Conservation (phyloP, 2,888 invertebrate species). For the Ommatoiulus sabulosus region DNA sequence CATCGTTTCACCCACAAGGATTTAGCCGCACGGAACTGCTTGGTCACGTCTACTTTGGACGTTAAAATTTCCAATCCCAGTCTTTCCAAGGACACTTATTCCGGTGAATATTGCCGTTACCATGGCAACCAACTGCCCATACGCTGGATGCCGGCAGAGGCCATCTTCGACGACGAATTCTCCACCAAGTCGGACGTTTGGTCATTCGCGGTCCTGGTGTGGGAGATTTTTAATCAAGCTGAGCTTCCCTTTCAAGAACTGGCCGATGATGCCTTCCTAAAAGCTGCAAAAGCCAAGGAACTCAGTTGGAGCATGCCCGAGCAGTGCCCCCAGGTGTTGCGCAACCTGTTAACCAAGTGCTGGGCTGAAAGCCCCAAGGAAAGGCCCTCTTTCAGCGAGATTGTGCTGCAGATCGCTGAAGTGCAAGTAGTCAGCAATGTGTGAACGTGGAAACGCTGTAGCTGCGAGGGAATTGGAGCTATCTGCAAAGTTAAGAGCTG, state of each 20-base stretch:
- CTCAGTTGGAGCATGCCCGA: conserved; percentile 63
- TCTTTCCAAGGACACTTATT: conserved; percentile 85
- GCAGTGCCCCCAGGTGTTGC: conserved; percentile 65
- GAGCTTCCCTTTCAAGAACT: conserved; percentile 81
- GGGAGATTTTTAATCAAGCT: conserved; percentile 88
- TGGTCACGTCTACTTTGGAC: conserved; percentile 81
- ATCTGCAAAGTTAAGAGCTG: neutral
- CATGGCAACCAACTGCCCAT: conserved; percentile 86
- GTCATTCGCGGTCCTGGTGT: conserved; percentile 87
- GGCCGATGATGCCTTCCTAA: conserved; percentile 79
- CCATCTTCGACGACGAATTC: conserved; percentile 88
- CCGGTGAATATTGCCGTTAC: conserved; percentile 88
- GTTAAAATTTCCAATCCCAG: conserved; percentile 87
- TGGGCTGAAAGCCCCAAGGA: conserved; percentile 66
- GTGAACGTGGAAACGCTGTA: neutral
- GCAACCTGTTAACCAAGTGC: conserved; percentile 65
- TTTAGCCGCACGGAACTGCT: conserved; percentile 90
- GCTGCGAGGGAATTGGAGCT: neutral
- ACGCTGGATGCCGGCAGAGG: conserved; percentile 91
- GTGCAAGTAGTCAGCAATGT: conserved; percentile 63
- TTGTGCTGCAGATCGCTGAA: conserved; percentile 65
- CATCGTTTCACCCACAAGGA: conserved; percentile 88
- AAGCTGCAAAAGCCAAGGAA: conserved; percentile 60
- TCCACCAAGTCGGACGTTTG: conserved; percentile 95
- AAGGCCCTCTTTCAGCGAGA: conserved; percentile 68